Percentiles rank a stretch among this genome's conserved stretches.
Conservation (phyloP, 2,888 invertebrate genomes). For the Stegophylla sp. region DNA sequence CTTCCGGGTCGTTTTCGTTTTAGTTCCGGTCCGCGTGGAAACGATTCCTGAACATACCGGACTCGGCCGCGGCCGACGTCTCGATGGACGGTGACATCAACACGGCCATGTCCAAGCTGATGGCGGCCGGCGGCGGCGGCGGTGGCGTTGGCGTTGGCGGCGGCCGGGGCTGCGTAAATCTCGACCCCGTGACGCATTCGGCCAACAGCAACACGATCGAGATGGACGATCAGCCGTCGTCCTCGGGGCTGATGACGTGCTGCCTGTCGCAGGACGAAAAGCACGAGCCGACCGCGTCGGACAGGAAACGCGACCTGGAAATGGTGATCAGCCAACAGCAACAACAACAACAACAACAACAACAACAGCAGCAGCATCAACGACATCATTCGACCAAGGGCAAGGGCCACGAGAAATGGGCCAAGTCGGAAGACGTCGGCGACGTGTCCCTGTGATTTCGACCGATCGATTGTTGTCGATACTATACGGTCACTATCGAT, state of each 20-base stretch:
- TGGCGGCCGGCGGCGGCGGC: neutral
- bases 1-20: neutral
- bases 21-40: conserved; percentile 63
- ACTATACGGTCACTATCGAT: too few species aligned
- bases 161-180: too few species aligned
- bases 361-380: too few species aligned
- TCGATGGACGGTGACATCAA: conserved; percentile 4
- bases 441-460: conserved; percentile 32
- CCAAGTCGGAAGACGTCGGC: conserved; percentile 11
- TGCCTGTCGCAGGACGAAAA: conserved; percentile 9
- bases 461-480: too few species aligned
- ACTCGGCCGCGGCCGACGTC: neutral
- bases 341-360: too few species aligned
- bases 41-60: conserved; percentile 60
- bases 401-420: neutral
- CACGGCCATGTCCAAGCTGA: conserved; percentile 25
- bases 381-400: too few species aligned
- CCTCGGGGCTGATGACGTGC: neutral
- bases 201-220: neutral
- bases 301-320: neutral
- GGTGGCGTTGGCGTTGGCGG: neutral
- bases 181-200: too few species aligned
- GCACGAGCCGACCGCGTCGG: neutral
- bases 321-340: neutral
- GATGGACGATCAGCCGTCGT: neutral